A percentile compares a stretch with the other conserved stretches of the same genome.
Evolutionary conservation across 2,888 invertebrate genomes (phyloP).

Genomic region (Sabatieria punctata): DNA sequence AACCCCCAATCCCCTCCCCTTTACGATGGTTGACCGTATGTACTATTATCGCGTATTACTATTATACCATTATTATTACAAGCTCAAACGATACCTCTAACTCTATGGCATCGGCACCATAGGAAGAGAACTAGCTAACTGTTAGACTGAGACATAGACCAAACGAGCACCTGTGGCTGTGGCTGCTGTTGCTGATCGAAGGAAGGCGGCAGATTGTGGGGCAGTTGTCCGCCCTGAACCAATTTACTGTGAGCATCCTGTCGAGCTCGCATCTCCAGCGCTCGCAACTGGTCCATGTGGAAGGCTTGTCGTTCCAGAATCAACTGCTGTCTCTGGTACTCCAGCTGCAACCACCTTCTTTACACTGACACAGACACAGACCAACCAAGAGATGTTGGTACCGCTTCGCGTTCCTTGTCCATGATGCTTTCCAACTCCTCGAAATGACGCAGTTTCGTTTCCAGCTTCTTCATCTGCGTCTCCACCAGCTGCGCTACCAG

Average conservation of each 20-base stretch:
- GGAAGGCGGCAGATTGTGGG: background rate
- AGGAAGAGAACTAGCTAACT: too few relatives aligned
- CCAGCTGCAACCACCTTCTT: slow-evolving; percentile 42
- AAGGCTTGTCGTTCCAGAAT: slow-evolving; percentile 94
- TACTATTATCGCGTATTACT: too few relatives aligned
- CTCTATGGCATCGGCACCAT: too few relatives aligned
- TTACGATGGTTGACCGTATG: too few relatives aligned
- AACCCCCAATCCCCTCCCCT: too few relatives aligned
- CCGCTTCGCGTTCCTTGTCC: slow-evolving; percentile 51
- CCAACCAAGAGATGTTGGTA: slow-evolving; percentile 19
- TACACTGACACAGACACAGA: slow-evolving; percentile 3
- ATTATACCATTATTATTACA: too few relatives aligned
- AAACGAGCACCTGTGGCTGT: too few relatives aligned
- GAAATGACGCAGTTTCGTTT: slow-evolving; percentile 92
- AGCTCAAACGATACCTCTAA: too few relatives aligned
- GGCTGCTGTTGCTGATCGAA: too few relatives aligned
- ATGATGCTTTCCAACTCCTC: slow-evolving; percentile 82
- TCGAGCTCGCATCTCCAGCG: slow-evolving; percentile 85
- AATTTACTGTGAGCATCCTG: slow-evolving; percentile 81
- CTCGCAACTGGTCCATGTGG: slow-evolving; percentile 89
- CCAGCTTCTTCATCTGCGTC: slow-evolving; percentile 98
- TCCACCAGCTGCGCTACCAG: slow-evolving; percentile 91
- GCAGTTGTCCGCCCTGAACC: slow-evolving; percentile 31
- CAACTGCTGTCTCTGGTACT: slow-evolving; percentile 91
- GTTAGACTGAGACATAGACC: too few relatives aligned